These are phyloP conservation scores for Chrysolina oricalcia DNA, from an alignment of 2,888 invertebrate species.

Conservation along the genomic window DNA sequence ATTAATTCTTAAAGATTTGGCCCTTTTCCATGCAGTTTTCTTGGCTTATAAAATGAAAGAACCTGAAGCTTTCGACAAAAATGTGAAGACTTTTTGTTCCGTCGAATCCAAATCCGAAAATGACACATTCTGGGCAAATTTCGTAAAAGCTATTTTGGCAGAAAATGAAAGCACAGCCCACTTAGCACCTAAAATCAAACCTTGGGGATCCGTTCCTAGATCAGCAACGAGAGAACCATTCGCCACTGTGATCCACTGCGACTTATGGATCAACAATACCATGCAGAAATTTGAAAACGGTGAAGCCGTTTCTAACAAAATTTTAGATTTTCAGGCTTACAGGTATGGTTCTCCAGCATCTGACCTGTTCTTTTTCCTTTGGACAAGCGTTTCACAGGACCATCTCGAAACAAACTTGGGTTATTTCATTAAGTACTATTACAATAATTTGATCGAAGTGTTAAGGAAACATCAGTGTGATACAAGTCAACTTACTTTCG, in stretches of 20 bases:
- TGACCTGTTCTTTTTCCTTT: conserved; percentile 75
- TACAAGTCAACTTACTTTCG: conserved; percentile 65
- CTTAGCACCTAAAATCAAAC: conserved; percentile 19
- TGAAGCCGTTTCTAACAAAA: conserved; percentile 65
- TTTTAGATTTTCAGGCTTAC: conserved; percentile 76
- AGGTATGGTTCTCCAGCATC: conserved; percentile 72
- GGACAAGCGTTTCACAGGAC: conserved; percentile 71
- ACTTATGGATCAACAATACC: no score
- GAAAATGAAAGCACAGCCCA: conserved; percentile 29
- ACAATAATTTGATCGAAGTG: conserved; percentile 69
- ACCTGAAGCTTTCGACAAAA: conserved; percentile 67
- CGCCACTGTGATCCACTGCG: conserved; percentile 74
- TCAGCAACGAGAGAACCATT: conserved; percentile 61
- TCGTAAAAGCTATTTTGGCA: conserved; percentile 13
- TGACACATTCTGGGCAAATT: not conserved
- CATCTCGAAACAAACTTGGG: conserved; percentile 70
- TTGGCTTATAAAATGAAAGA: conserved; percentile 72
- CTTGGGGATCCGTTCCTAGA: conserved; percentile 25
- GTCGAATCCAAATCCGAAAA: conserved; percentile 21
- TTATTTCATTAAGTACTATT: conserved; percentile 72
- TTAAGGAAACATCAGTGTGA: conserved; percentile 63
- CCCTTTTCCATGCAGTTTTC: conserved; percentile 75
- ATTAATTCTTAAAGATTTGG: conserved; percentile 71
- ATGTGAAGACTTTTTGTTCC: conserved; percentile 65
- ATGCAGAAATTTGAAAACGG: no score